Conservation (phyloP, 2,113 vertebrate genomes). For the Balaeniceps rex region DNA sequence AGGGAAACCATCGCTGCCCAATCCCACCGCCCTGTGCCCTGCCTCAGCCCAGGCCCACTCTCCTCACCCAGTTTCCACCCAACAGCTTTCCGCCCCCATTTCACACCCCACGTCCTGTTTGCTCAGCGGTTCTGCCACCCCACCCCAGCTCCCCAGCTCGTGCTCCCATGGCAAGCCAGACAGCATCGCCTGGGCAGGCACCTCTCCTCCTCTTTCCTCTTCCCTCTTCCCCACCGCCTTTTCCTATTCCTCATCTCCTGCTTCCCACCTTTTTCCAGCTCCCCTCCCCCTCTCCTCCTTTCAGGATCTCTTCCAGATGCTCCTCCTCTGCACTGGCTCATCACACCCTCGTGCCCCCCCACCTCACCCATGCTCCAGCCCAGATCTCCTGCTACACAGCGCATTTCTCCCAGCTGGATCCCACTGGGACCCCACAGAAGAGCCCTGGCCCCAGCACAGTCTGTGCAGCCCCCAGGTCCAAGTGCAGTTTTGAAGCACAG, state of each 20-base stretch:
- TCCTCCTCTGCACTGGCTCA: background rate
- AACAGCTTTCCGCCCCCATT: background rate
- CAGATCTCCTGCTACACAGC: background rate
- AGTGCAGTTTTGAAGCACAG: background rate
- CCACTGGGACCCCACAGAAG: background rate
- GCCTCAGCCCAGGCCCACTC: background rate
- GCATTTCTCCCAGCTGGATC: background rate
- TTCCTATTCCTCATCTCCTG: background rate
- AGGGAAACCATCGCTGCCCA: background rate
- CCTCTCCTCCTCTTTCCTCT: background rate
- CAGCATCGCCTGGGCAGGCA: background rate
- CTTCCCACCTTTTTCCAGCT: background rate
- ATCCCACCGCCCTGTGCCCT: background rate
- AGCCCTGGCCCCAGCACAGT: background rate
- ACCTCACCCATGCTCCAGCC: background rate
- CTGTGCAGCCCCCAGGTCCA: background rate
- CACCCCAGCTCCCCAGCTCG: background rate
- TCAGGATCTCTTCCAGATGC: background rate
- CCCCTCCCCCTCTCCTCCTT: background rate
- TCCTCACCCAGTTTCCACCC: background rate
- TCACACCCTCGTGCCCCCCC: rapidly evolving
- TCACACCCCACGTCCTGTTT: background rate
- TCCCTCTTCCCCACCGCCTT: background rate
- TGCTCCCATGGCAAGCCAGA: background rate
- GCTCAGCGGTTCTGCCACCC: background rate